Evolutionary conservation across 1,140 invertebrate species (phyloP), one percentile per base, ranked within the genome.

Genomic region (roundworm (Caenorhabditis elegans)): DNA sequence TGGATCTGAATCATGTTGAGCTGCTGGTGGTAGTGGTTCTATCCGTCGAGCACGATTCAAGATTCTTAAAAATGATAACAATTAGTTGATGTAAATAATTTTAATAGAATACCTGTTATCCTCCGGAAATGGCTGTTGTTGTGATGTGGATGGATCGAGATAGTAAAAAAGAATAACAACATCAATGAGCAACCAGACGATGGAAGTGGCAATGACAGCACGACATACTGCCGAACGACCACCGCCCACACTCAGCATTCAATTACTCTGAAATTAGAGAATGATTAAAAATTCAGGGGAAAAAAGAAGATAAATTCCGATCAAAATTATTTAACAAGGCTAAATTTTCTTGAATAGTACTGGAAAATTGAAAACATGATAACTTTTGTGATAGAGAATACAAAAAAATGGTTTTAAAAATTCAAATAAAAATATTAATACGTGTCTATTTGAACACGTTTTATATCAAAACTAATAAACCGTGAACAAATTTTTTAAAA

Each of bases 111-210:
- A 46, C 75, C 75, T 77, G 31, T 77, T 31, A 31, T 48, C 43
- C 1, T 77, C 36, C 8, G 6, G 24, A 53, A 26, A n/a, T 19
- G 11, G 19, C 13, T 24, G 47, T 24, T 70, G 60, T 17, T 19
- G 49, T 11, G 49, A 6, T 2, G 65, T 13, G 17, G 78, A 51
- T n/a, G 78, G 60, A 36, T 85, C 84, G 3, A 85, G 60, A 55
- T 80, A 85, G n/a, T 84, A 84, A 49, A 85, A 85, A 19, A 85
- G 83, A n/a, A 85, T 65, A n/a, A 85, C 34, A 10, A 85, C 83
- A 36, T 85, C 84, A 13, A 85, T 46, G 22, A 85, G 60, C 36
- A 85, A 24, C 84, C 84, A 85, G 46, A 85, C 78, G 28, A 85
- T 70, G 65, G 79, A 83, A 26, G 84, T 85, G 24, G 76, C 78